A percentile compares a stretch with the other conserved stretches of the same genome.
These are phyloP conservation scores for Dascillus cervinus DNA, from an alignment of 2,888 invertebrate species.

Conservation along the genomic window DNA sequence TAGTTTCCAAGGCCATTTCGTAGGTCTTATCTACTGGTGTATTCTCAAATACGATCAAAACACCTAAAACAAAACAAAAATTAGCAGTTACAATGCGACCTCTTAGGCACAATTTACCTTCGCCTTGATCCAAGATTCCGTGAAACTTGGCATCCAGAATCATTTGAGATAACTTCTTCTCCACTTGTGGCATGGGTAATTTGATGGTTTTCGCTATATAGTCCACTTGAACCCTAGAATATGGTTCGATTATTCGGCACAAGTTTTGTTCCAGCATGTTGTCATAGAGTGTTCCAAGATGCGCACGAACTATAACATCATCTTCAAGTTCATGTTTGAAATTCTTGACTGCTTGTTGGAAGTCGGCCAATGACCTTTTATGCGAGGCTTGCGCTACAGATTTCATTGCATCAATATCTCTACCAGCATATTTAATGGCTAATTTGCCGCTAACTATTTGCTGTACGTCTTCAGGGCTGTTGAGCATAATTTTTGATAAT, in stretches of 20 bases:
- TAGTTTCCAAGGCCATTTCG: conserved; percentile 93
- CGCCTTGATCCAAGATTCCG: conserved; percentile 97
- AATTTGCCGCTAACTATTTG: conserved; percentile 94
- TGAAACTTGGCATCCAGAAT: conserved; percentile 96
- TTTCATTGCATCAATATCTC: conserved; percentile 96
- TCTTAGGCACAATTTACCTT: no score
- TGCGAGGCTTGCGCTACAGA: conserved; percentile 94
- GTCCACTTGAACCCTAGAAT: conserved; percentile 90
- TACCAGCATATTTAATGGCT: conserved; percentile 92
- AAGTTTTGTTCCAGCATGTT: conserved; percentile 99
- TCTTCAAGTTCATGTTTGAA: conserved; percentile 87
- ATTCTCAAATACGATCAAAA: conserved; percentile 95
- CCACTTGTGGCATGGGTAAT: conserved; percentile 83
- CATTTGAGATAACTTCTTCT: conserved; percentile 99
- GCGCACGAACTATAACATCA: conserved; percentile 94
- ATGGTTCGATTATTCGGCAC: conserved; percentile 97
- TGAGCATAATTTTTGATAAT: conserved; percentile 96
- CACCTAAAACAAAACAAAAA: conserved; percentile 52
- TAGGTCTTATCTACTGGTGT: conserved; percentile 93
- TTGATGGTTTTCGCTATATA: conserved; percentile 89
- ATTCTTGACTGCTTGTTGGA: conserved; percentile 80
- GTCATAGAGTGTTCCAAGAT: conserved; percentile 93
- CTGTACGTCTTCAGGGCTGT: conserved; percentile 92
- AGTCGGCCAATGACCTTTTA: conserved; percentile 93
- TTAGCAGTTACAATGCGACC: no score